Base-by-base conservation (phyloP, 2,797 vertebrate genomes). In the Parauchenoglanis punctatus region DNA sequence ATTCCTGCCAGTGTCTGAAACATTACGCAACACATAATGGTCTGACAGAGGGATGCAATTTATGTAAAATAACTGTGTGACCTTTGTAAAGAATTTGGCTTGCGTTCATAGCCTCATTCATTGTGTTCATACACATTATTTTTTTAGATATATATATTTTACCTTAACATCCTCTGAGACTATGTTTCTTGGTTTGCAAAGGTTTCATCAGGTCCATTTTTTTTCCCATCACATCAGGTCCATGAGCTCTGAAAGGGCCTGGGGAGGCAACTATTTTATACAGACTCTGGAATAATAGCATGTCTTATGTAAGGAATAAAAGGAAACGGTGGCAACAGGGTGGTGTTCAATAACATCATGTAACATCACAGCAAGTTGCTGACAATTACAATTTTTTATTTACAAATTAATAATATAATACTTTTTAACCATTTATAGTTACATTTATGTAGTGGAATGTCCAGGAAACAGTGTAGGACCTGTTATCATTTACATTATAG, bases 61-160 rank as follows among this genome's bases (percentile, higher is more conserved):
- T 61, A 81, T 81, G 35, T 63, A 63, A 44, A 77, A 70, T 80
- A 52, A 83, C 25, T 11, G 61, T 46, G 73, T 83, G 80, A 88
- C 80, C 61, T 86, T 88, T 88, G 35, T 78, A 77, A 77, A 67
- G 81, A 56, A 68, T 86, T 83, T 83, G 61, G 52, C 63, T 84
- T 88, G 31, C 70, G 63, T 81, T 88, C 56, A 65, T 81, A 20
- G 56, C 70, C 44, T 75, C 54, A 59, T 49, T 58, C 3, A n/a
- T 20, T 70, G 35, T 81, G 20, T 5, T 73, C 59, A 73, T 85
- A 81, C 83, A 87, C 56, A 72, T 68, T 88, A 13, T 78, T 81
- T 84, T 88, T 88, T 40, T 40, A 40, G 3, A 40, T 40, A 40
- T 40, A 40, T 40, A 40, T 40, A 80, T 35, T 83, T 84, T 84